Conservation (phyloP, 2,888 invertebrate species). For the Nomada goodeniana region DNA sequence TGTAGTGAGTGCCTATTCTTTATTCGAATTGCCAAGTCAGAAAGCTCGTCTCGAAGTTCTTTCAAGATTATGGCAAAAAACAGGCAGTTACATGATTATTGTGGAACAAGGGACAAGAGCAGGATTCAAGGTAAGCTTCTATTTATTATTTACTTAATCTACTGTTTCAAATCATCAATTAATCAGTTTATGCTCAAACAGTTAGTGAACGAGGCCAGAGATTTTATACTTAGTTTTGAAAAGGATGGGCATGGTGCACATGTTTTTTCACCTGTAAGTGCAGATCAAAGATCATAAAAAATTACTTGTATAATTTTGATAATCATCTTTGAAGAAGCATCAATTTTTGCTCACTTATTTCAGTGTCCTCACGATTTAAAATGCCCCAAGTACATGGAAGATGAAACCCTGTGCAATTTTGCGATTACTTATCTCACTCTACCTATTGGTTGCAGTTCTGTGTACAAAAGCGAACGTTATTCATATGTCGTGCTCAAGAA, state of each 20-base stretch:
- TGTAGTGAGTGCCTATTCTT: conserved; percentile 91
- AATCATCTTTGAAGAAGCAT: neutral
- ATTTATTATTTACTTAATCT: neutral
- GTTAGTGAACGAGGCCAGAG: conserved; percentile 92
- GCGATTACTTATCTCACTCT: conserved; percentile 87
- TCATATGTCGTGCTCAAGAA: conserved; percentile 93
- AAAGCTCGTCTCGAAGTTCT: conserved; percentile 89
- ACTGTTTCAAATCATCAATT: neutral
- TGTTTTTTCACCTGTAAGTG: conserved; percentile 91
- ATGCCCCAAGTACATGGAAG: conserved; percentile 90
- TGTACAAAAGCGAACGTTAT: conserved; percentile 87
- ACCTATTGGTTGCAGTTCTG: conserved; percentile 73
- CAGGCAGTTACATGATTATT: conserved; percentile 91
- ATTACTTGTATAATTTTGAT: neutral
- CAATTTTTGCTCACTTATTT: conserved; percentile 65
- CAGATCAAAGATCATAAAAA: conserved; percentile 13
- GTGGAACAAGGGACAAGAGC: conserved; percentile 93
- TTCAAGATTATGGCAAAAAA: conserved; percentile 94
- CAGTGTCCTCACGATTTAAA: conserved; percentile 92
- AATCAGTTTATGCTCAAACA: conserved; percentile 69
- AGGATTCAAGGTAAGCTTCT: conserved; percentile 89
- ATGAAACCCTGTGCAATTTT: conserved; percentile 92
- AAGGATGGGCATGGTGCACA: conserved; percentile 84
- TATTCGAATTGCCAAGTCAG: conserved; percentile 91
- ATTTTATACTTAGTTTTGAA: conserved; percentile 88